A percentile compares a stretch with the other conserved stretches of the same genome.
Evolutionary conservation across 2,113 vertebrate genomes (phyloP).

Genomic region (Noctilio leporinus): DNA sequence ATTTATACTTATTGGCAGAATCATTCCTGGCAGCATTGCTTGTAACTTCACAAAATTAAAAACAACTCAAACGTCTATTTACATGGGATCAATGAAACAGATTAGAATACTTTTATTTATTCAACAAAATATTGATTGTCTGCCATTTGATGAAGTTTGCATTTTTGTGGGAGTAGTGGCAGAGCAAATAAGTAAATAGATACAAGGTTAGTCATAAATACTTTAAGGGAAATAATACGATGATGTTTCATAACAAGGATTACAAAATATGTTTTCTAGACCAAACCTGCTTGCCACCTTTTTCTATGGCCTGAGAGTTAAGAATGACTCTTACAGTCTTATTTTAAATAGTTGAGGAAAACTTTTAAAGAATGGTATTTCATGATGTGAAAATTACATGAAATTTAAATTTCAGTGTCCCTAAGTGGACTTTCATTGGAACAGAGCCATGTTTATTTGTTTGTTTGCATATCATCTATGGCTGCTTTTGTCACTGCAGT

Average conservation of each 20-base stretch:
- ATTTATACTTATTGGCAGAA: background rate
- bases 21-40: background rate
- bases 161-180: background rate
- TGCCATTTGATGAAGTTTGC: background rate
- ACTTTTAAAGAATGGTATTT: background rate
- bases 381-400: background rate
- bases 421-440: background rate
- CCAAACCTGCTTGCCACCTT: background rate
- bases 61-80: background rate
- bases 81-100: background rate
- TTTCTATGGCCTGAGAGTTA: background rate
- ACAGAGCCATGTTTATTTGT: background rate
- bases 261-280: background rate
- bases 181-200: background rate
- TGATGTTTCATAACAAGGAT: background rate
- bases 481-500: background rate
- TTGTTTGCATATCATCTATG: background rate
- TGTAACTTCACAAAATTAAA: background rate
- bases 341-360: background rate
- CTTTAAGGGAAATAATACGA: background rate
- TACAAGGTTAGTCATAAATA: background rate
- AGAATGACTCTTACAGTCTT: background rate
- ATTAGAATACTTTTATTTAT: background rate
- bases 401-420: background rate
- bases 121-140: background rate